Percentiles rank a stretch among this genome's conserved stretches.
These are phyloP conservation scores for Carassius carassius DNA, from an alignment of 2,113 vertebrate genomes.

Conservation along the genomic window DNA sequence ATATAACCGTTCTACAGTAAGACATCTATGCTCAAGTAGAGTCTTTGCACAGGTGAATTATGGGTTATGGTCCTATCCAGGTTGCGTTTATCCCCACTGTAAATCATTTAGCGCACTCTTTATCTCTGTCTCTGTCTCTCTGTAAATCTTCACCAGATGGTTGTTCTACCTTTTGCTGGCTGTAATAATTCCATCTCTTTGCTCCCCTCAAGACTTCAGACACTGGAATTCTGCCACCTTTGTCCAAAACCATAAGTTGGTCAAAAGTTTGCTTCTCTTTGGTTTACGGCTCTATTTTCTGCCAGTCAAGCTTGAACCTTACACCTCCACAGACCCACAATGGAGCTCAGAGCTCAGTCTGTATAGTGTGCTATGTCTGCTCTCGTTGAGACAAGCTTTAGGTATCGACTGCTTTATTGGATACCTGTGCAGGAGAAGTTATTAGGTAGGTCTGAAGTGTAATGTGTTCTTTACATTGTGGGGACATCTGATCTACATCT, in stretches of 20 bases:
- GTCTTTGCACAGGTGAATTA: neutral
- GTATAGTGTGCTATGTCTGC: slow-evolving; percentile 45
- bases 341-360: slow-evolving; percentile 19
- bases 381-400: slow-evolving; percentile 47
- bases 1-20: neutral
- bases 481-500: neutral
- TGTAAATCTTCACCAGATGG: slow-evolving; percentile 45
- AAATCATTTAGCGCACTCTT: slow-evolving; percentile 24
- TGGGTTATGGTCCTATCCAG: slow-evolving; percentile 3
- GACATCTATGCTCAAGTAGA: neutral
- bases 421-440: slow-evolving; percentile 52
- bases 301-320: slow-evolving; percentile 12
- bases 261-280: slow-evolving; percentile 16
- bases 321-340: neutral
- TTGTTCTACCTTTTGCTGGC: slow-evolving; percentile 19
- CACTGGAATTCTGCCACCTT: slow-evolving; percentile 33
- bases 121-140: neutral
- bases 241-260: neutral
- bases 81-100: slow-evolving; percentile 27
- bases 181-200: slow-evolving; percentile 20
- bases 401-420: slow-evolving; percentile 58
- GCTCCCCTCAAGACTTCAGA: slow-evolving; percentile 34
- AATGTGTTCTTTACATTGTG: neutral
- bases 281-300: neutral
- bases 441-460: neutral